Evolutionary conservation across 2,797 vertebrate species (phyloP).

Genomic region (Thripadectes ignobilis): DNA sequence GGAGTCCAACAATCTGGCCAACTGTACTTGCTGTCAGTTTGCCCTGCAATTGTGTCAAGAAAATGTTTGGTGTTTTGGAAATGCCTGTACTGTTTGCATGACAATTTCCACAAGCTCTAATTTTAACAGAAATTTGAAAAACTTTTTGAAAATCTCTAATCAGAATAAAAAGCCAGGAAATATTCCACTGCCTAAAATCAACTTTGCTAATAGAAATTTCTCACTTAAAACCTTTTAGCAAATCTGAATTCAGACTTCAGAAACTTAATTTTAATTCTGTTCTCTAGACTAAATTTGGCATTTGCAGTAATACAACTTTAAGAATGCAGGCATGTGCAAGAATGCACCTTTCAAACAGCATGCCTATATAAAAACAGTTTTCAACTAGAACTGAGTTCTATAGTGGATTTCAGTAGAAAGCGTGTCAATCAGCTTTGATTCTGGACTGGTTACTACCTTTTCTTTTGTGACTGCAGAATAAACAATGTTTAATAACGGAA

Average conservation of each 20-base stretch:
- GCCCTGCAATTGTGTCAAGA: constrained; percentile 79
- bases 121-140: background rate
- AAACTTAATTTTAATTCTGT: background rate
- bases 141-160: background rate
- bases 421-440: background rate
- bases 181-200: accelerated
- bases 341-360: background rate
- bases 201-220: background rate
- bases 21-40: constrained; percentile 91
- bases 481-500: background rate
- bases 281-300: background rate
- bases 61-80: background rate
- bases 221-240: background rate
- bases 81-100: background rate
- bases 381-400: background rate
- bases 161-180: background rate
- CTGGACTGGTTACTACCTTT: background rate
- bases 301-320: background rate
- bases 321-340: background rate
- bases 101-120: background rate
- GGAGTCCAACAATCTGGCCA: constrained; percentile 94
- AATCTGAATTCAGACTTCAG: background rate
- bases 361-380: background rate
- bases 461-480: background rate
- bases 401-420: background rate